Percentiles rank a stretch among this genome's conserved stretches.
Evolutionary conservation across 2,888 invertebrate genomes (phyloP).

Genomic region (Hymenopus coronatus): DNA sequence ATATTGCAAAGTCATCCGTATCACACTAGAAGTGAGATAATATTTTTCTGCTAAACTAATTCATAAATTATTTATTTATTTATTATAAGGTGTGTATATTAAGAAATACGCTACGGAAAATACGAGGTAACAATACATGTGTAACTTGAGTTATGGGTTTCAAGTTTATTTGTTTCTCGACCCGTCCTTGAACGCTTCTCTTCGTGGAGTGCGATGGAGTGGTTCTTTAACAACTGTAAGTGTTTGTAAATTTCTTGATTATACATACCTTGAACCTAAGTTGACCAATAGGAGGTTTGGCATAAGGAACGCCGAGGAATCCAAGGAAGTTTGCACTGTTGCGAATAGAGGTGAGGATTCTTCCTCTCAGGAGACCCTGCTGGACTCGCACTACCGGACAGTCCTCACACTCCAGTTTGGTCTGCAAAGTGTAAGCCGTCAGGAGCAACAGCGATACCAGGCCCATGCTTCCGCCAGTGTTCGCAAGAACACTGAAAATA

Average conservation of each 20-base stretch:
- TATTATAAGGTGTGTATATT: no score
- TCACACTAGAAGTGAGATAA: no score
- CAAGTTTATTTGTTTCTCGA: no score
- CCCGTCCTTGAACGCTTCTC: background rate
- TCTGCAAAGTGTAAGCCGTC: background rate
- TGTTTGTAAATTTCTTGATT: background rate
- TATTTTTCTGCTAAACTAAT: no score
- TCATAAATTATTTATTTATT: no score
- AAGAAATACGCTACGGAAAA: no score
- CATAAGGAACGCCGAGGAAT: background rate
- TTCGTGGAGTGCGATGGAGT: background rate
- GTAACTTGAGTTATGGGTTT: no score
- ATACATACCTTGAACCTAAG: conserved; percentile 11
- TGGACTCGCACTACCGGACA: background rate
- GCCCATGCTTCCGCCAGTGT: background rate
- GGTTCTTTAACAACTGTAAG: background rate
- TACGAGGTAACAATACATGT: no score
- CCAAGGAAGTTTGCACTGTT: background rate
- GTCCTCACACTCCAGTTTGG: background rate
- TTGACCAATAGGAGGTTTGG: background rate
- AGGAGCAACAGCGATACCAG: background rate
- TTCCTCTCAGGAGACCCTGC: background rate
- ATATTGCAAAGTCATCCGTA: no score
- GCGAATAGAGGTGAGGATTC: background rate
- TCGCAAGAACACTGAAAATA: background rate